A percentile compares a stretch with the other conserved stretches of the same genome.
Evolutionary conservation across 1,140 invertebrate species (phyloP).

Genomic region (Aleiodes sp.): DNA sequence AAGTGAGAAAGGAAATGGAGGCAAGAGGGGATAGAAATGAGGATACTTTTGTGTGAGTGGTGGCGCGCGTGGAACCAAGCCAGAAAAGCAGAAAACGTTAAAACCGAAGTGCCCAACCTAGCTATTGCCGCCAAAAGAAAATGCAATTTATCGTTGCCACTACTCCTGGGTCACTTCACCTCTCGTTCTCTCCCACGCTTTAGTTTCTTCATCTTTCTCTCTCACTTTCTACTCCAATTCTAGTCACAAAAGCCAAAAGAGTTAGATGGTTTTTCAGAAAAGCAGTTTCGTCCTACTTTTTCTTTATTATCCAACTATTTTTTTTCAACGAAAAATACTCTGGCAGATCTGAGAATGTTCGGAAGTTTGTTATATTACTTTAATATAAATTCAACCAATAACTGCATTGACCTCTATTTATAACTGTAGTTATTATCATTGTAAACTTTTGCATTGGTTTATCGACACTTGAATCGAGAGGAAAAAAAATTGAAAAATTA

Average conservation of each 20-base stretch:
- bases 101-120: slow-evolving; percentile 52
- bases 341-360: too few species aligned
- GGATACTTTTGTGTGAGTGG: slow-evolving; percentile 22
- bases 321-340: neutral
- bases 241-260: neutral
- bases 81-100: slow-evolving; percentile 58
- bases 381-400: too few species aligned
- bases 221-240: neutral
- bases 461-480: too few species aligned
- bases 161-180: slow-evolving; percentile 25
- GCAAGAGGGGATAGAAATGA: neutral
- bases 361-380: too few species aligned
- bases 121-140: slow-evolving; percentile 47
- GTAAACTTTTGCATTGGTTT: too few species aligned
- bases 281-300: neutral
- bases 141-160: slow-evolving; percentile 60
- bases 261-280: neutral
- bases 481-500: too few species aligned
- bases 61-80: slow-evolving; percentile 55
- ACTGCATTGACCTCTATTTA: too few species aligned
- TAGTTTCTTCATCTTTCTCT: slow-evolving; percentile 27
- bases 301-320: neutral
- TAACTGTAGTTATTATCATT: too few species aligned
- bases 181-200: too few species aligned
- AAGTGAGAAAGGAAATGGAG: neutral